Percentiles rank a stretch among this genome's conserved stretches.
phyloP scores from a whole-genome alignment of 2,888 invertebrate species.

The Mellilla xanthometata region DNA sequence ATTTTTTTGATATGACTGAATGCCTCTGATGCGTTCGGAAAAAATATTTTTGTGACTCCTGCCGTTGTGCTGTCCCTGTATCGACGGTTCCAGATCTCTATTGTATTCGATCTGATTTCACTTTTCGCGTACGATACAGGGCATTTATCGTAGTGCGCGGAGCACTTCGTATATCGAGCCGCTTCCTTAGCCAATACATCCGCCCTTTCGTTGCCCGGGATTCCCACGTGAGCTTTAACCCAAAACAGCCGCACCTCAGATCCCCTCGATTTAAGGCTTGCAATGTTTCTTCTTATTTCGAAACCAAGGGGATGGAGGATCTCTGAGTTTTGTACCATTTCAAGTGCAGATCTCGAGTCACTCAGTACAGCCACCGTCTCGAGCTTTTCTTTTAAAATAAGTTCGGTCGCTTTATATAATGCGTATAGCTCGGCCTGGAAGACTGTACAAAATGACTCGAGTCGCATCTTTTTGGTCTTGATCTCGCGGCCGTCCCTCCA shows the following conservation, averaged over 20 bases:
- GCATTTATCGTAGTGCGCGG: not conserved
- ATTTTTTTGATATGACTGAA: not conserved
- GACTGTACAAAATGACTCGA: too few species aligned
- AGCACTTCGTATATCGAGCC: not conserved
- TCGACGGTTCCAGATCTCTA: not conserved
- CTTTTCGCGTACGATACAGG: not conserved
- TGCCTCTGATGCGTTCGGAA: not conserved
- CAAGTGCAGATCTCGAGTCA: too few species aligned
- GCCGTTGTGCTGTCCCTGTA: not conserved
- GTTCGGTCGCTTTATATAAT: slow-evolving; percentile 1
- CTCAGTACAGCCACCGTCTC: too few species aligned
- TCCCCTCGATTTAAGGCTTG: not conserved
- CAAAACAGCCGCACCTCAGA: slow-evolving; percentile 3
- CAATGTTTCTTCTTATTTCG: not conserved
- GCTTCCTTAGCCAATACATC: slow-evolving; percentile 9
- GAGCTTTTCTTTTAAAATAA: too few species aligned
- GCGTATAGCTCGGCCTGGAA: slow-evolving; percentile 17
- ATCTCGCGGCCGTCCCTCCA: too few species aligned
- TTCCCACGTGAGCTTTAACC: slow-evolving; percentile 4
- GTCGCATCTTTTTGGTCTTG: too few species aligned
- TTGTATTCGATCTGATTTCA: not conserved
- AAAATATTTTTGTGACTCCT: not conserved
- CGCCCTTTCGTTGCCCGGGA: slow-evolving; percentile 5
- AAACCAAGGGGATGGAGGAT: slow-evolving; percentile 9
- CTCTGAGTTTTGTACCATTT: too few species aligned